Evolutionary conservation across 2,113 vertebrate species (phyloP).

Genomic region (Felis chaus): DNA sequence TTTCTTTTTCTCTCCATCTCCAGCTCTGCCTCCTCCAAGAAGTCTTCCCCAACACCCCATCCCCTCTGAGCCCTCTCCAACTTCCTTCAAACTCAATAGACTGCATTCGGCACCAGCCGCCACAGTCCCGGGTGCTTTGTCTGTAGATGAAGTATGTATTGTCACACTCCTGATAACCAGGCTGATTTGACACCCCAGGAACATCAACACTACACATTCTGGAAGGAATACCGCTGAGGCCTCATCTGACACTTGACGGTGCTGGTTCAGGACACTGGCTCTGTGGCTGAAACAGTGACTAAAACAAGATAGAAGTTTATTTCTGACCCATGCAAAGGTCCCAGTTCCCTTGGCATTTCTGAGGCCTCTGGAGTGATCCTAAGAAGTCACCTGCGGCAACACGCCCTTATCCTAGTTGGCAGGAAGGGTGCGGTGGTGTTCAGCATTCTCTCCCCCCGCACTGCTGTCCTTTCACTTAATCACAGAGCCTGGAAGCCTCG

Average conservation of each 20-base stretch:
- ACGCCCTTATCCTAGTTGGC: neutral
- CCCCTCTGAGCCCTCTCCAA: neutral
- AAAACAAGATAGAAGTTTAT: neutral
- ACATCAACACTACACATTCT: neutral
- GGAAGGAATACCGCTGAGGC: neutral
- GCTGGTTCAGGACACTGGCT: neutral
- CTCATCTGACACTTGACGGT: neutral
- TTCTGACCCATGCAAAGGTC: neutral
- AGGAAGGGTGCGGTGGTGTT: neutral
- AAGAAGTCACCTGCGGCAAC: neutral
- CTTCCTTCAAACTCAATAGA: neutral
- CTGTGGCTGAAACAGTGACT: neutral
- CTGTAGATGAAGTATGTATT: neutral
- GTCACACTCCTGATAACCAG: neutral
- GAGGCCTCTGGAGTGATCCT: neutral
- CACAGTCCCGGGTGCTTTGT: neutral
- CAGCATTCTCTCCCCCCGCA: rapidly evolving
- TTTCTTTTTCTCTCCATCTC: neutral
- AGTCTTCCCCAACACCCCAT: neutral
- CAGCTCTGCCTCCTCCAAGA: neutral
- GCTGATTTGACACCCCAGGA: neutral
- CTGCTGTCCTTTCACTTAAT: neutral
- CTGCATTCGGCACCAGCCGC: neutral
- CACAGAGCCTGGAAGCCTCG: neutral
- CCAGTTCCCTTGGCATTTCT: neutral